Conservation (phyloP, 2,113 vertebrate species). For the Chloropsis hardwickii region DNA sequence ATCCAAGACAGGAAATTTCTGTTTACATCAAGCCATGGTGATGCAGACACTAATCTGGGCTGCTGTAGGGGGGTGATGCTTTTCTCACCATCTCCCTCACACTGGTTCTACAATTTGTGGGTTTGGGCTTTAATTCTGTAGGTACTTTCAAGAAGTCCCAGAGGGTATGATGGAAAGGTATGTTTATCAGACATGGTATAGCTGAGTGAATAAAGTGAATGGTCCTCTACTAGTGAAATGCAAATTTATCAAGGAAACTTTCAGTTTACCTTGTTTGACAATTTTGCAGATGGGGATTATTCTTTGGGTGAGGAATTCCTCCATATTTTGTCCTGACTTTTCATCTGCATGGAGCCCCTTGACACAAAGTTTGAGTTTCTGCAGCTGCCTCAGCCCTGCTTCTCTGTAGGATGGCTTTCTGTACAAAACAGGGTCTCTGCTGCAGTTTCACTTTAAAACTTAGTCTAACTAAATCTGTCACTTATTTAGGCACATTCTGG, state of each 20-base stretch:
- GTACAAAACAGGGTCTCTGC: neutral
- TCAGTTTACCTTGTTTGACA: neutral
- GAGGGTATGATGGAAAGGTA: neutral
- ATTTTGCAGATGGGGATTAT: neutral
- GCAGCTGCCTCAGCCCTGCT: neutral
- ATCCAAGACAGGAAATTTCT: conserved; percentile 12
- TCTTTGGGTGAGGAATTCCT: neutral
- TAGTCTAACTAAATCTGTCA: neutral
- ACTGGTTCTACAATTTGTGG: neutral
- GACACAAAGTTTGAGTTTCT: neutral
- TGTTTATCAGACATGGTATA: neutral
- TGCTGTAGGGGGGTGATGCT: neutral
- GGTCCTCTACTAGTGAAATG: neutral
- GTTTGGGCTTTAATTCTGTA: neutral
- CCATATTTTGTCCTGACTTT: neutral
- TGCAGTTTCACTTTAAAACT: neutral
- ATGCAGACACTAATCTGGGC: neutral
- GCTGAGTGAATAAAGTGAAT: neutral
- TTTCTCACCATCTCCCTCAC: neutral
- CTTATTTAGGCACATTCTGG: neutral
- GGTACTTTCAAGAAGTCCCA: neutral
- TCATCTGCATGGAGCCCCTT: neutral
- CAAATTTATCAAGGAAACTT: neutral
- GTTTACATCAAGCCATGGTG: conserved; percentile 15
- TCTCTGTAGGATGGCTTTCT: neutral